phyloP scores from a whole-genome alignment of 1,140 invertebrate genomes.

The Drosophila ambigua region DNA sequence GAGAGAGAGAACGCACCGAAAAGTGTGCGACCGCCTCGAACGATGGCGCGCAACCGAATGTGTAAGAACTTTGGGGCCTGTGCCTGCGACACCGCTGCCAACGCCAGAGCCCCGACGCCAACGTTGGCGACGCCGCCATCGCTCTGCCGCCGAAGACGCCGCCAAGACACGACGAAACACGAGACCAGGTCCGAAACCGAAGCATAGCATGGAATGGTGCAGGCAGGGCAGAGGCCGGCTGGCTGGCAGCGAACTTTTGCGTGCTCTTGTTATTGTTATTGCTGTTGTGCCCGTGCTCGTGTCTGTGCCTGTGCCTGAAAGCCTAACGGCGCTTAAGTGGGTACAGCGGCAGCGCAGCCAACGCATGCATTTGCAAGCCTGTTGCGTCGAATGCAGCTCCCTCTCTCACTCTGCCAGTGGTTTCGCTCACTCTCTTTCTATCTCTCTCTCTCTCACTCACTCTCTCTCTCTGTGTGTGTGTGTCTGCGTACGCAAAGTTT shows the following conservation, averaged over 20 bases:
- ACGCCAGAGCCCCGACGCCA: constrained; percentile 34
- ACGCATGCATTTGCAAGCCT: constrained; percentile 46
- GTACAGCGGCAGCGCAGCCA: too few species aligned
- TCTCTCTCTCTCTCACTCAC: neutral
- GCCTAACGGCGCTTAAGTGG: constrained; percentile 50
- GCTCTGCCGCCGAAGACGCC: neutral
- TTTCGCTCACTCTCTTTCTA: neutral
- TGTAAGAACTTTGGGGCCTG: constrained; percentile 67
- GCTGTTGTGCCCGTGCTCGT: constrained; percentile 23
- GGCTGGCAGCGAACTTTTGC: constrained; percentile 41
- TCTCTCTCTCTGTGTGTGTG: constrained; percentile 8
- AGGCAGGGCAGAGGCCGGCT: too few species aligned
- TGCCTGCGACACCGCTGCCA: constrained; percentile 45
- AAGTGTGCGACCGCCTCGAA: constrained; percentile 79
- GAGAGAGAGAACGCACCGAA: constrained; percentile 63
- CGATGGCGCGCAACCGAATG: constrained; percentile 82
- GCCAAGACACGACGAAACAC: constrained; percentile 24
- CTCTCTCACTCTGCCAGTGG: constrained; percentile 2
- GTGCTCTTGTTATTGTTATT: constrained; percentile 33
- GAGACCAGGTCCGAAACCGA: constrained; percentile 38
- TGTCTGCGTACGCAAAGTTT: constrained; percentile 33
- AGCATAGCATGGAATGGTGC: too few species aligned
- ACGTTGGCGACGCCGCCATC: constrained; percentile 28
- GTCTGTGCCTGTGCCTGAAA: neutral
- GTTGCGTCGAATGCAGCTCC: constrained; percentile 47